A percentile compares a stretch with the other conserved stretches of the same genome.
Conservation (phyloP, 1,140 invertebrate species). For the Lordiphosa clarofinis region DNA sequence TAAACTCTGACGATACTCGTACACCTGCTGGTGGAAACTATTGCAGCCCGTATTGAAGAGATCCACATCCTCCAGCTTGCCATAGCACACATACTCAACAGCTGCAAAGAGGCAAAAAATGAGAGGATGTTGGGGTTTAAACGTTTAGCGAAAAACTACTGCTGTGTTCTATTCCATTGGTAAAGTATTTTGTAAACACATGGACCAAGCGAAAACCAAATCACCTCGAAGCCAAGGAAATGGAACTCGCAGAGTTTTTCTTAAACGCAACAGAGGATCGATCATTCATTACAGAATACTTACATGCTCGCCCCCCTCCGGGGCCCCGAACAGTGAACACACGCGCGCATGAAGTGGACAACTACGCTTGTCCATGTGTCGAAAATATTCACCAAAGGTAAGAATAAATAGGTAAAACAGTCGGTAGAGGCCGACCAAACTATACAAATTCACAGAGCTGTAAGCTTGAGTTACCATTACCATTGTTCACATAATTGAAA, state of each 20-base stretch:
- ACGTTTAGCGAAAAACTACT: conserved; percentile 61
- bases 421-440: background rate
- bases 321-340: conserved; percentile 17
- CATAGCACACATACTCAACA: conserved; percentile 74
- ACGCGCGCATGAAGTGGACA: conserved; percentile 15
- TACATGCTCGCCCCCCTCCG: conserved; percentile 37
- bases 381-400: conserved; percentile 68
- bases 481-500: too few relatives aligned
- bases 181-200: conserved; percentile 72
- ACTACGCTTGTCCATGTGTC: conserved; percentile 63
- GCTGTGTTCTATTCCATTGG: conserved; percentile 74
- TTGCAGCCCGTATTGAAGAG: conserved; percentile 66
- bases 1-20: conserved; percentile 72
- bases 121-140: conserved; percentile 25
- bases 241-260: conserved; percentile 73
- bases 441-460: too few relatives aligned
- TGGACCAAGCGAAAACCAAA: conserved; percentile 59
- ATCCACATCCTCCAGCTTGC: conserved; percentile 73
- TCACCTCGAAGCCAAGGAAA: conserved; percentile 68
- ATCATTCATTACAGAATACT: conserved; percentile 38
- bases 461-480: too few relatives aligned
- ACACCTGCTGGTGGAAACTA: conserved; percentile 73
- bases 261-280: conserved; percentile 25
- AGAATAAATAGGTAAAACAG: conserved; percentile 5
- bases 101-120: conserved; percentile 48